A percentile compares a stretch with the other conserved stretches of the same genome.
These are phyloP conservation scores for Ascidia mentula DNA, from an alignment of 23 tunicate genomes.

Conservation along the genomic window DNA sequence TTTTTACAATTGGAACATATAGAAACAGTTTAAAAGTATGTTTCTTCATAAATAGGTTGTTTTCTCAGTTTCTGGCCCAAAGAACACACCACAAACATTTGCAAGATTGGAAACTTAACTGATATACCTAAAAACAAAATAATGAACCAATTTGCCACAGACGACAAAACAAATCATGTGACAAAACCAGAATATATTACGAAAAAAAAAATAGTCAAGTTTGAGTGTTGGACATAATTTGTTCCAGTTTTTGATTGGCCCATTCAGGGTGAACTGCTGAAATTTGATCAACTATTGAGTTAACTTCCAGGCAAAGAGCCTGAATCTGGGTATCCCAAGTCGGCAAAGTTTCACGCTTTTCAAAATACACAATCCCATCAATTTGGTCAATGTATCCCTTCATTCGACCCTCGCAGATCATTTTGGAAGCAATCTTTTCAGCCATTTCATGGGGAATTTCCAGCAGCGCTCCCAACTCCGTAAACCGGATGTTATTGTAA, in stretches of 20 bases:
- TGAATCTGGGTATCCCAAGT: conserved; percentile 90
- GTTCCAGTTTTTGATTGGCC: conserved; percentile 64
- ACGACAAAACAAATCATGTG: background rate
- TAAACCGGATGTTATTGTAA: conserved; percentile 79
- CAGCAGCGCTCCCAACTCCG: conserved; percentile 73
- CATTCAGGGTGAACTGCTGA: conserved; percentile 85
- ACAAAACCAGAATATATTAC: background rate
- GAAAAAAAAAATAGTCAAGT: background rate
- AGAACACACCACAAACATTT: no score
- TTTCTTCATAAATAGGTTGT: no score
- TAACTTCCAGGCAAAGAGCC: conserved; percentile 75
- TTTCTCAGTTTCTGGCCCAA: no score
- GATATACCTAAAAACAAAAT: background rate
- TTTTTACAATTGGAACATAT: no score
- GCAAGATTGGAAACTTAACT: background rate
- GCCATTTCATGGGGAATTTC: conserved; percentile 84
- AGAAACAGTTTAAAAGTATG: no score
- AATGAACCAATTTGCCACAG: background rate
- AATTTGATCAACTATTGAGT: conserved; percentile 76
- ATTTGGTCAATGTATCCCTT: conserved; percentile 93
- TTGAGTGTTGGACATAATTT: conserved; percentile 2
- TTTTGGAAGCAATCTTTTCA: conserved; percentile 85
- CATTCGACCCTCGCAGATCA: conserved; percentile 94
- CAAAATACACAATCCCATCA: conserved; percentile 82
- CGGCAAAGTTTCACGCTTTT: conserved; percentile 80